Base-by-base conservation (phyloP, 1,140 invertebrate species). In the Augochlora pura region DNA sequence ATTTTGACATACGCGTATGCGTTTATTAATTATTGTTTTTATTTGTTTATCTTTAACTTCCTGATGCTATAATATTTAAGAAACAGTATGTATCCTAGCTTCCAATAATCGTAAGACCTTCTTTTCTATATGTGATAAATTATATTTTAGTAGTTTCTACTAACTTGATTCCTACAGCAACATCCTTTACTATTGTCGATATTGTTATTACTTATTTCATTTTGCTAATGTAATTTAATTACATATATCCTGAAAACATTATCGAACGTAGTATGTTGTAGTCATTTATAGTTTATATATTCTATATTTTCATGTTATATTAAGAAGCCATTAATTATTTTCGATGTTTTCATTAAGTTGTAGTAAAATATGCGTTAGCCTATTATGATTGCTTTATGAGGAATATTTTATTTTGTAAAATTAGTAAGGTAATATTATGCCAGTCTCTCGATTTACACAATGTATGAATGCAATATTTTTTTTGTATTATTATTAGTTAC, bases 381-480 rank as follows among this genome's bases (percentile, higher is more conserved):
- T 16, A 60, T 66, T 46, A 23, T 52, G 38, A 12, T 32, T 62
- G 64, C 14, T 75, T 80, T 60, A 16, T 49, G n/a, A 49, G 5
- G 18, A 63, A 66, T 70, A 69, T 71, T 82, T 63, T 62, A 32
- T 65, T 82, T 68, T 72, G 32, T 72, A 62, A 78, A 65, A 68
- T 69, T 49, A 60, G 23, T 71, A 72, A 72, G 25, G 38, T 27
- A 46, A 78, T 72, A 67, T 54, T 67, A 14, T 42, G 10, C 6
- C 49, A 6, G 16, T 52, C 49, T 52, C 49, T 52, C 14, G 18
- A 21, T 52, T 52, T 52, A 52, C 49, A 52, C 18, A 32, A 32
- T 4, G 32, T 32, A 4, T 32, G 32, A 32, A 32, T 32, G 32
- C 32, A 16, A 2, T 52, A 52, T 12, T 52, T 52, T 8, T 52